Percentiles rank a stretch among this genome's conserved stretches.
Evolutionary conservation across 2,113 vertebrate species (phyloP).

Genomic region (Sander lucioperca): DNA sequence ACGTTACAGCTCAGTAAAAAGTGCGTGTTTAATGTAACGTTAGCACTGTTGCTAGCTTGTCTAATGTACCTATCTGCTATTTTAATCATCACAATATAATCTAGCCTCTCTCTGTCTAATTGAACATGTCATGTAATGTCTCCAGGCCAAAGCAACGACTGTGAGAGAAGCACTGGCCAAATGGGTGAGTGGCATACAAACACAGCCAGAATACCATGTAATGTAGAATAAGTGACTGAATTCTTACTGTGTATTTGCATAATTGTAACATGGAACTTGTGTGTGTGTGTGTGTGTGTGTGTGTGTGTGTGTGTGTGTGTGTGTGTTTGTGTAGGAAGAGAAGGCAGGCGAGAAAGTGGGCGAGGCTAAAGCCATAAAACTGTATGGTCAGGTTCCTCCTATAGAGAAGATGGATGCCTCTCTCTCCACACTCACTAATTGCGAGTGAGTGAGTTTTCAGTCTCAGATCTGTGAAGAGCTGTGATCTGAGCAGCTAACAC

Average conservation of each 20-base stretch:
- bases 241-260: neutral
- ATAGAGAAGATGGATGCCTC: slow-evolving; percentile 96
- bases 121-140: slow-evolving; percentile 40
- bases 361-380: slow-evolving; percentile 91
- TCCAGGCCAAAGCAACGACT: slow-evolving; percentile 94
- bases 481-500: neutral
- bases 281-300: neutral
- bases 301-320: neutral
- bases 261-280: neutral
- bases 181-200: slow-evolving; percentile 88
- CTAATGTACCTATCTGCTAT: neutral
- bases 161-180: slow-evolving; percentile 93
- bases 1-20: too few species aligned
- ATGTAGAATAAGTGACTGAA: neutral
- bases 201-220: neutral
- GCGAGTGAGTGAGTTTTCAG: slow-evolving; percentile 87
- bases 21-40: neutral
- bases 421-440: slow-evolving; percentile 89
- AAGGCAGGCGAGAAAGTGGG: slow-evolving; percentile 89
- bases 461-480: neutral
- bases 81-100: neutral
- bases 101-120: slow-evolving; percentile 2
- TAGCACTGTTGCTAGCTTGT: neutral
- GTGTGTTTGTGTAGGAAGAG: slow-evolving; percentile 87
- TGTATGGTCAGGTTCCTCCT: slow-evolving; percentile 94